phyloP scores from a whole-genome alignment of 2,888 invertebrate species.

The Lamproptera curius region DNA sequence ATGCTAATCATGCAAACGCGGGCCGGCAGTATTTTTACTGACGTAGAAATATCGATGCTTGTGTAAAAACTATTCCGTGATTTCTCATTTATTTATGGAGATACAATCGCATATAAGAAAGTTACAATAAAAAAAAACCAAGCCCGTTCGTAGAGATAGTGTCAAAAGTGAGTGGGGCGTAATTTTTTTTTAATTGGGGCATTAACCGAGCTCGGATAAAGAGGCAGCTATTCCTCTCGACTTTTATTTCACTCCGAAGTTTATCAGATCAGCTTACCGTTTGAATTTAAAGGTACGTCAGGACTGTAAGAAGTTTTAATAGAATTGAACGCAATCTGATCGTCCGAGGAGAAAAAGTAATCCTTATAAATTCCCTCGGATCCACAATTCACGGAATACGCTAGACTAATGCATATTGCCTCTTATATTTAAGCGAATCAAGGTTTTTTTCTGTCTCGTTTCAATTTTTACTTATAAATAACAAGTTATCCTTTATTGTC shows the following conservation, averaged over 20 bases:
- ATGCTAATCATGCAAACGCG: too few relatives aligned
- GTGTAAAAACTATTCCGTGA: too few relatives aligned
- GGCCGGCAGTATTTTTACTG: too few relatives aligned
- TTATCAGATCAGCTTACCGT: slow-evolving; percentile 75
- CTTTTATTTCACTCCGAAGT: slow-evolving; percentile 45
- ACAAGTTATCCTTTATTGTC: too few relatives aligned
- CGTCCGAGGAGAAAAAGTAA: slow-evolving; percentile 46
- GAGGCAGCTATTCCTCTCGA: slow-evolving; percentile 46
- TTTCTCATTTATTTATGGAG: too few relatives aligned
- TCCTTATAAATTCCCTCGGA: slow-evolving; percentile 18
- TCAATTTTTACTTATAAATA: too few relatives aligned
- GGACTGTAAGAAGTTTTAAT: slow-evolving; percentile 71
- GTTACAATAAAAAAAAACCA: slow-evolving; percentile 20
- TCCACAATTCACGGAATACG: slow-evolving; percentile 18
- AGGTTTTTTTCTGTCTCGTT: neutral
- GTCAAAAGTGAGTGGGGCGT: slow-evolving; percentile 35
- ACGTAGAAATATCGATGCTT: too few relatives aligned
- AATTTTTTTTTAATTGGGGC: slow-evolving; percentile 72
- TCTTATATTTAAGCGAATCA: slow-evolving; percentile 13
- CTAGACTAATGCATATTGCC: slow-evolving; percentile 15
- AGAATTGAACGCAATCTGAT: slow-evolving; percentile 68
- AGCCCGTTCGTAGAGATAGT: slow-evolving; percentile 24
- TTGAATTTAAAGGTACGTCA: slow-evolving; percentile 73
- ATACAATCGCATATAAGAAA: too few relatives aligned
- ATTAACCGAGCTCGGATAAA: slow-evolving; percentile 72